Base-by-base conservation (phyloP, 2,113 vertebrate genomes). In the Theristicus caerulescens region DNA sequence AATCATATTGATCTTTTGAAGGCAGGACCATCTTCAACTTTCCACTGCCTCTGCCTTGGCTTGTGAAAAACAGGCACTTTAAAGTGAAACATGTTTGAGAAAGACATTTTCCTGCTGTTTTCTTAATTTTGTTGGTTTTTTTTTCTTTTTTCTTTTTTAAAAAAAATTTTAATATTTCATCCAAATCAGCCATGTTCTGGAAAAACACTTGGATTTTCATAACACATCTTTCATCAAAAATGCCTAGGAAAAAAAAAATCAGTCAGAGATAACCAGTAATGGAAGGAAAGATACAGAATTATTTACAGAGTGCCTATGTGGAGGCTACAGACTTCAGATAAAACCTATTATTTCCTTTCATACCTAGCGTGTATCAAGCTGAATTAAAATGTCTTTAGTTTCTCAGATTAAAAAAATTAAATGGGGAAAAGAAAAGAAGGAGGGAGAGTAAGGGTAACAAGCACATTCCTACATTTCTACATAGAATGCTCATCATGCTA, bases 371-470 rank as follows among this genome's bases (percentile, higher is more conserved):
- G 31, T 86, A 96, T 94, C 80, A 90, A 54, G 25, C n/a, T 92
- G 92, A 97, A 95, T 94, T 94, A 85, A 89, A 96, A 62, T 77
- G 65, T 65, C 58, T 76, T 94, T 81, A 86, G 27, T 92, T 91
- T 95, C 82, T 90, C 81, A 94, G 93, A 94, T 93, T 77, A 65
- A 91, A 96, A 70, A 59, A 47, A 22, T 4, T 8, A 81, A 91
- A 94, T 42, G 27, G 32, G 21, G 29, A 80, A 92, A 94, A 96
- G 51, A 91, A 91, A 73, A 82, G 49, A 54, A 85, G 27, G 71
- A 96, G 46, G 38, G 54, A 85, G 32, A 91, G 58, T 88, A 95
- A 81, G 32, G 13, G 7, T 44, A 65, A n/a, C 11, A 90, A 34
- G 11, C 6, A 36, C 24, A 26, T 72, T 80, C 21, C 15, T 91